Evolutionary conservation across 1,140 invertebrate species (phyloP).

Genomic region (Solen grandis): DNA sequence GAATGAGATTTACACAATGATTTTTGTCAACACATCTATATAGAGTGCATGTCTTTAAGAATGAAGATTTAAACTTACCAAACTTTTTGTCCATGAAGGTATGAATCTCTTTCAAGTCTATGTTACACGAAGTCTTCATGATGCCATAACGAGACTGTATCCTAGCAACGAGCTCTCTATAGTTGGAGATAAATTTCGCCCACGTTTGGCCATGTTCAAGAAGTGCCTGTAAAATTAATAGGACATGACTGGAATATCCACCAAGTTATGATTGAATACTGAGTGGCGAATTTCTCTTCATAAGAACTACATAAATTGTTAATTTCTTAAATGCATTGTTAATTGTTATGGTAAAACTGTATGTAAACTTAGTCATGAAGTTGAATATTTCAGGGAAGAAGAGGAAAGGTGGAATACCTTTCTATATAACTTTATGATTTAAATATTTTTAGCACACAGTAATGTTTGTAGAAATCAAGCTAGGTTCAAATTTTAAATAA

Average conservation of each 20-base stretch:
- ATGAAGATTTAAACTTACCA: constrained; percentile 65
- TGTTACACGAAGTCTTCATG: constrained; percentile 48
- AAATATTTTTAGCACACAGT: too few relatives aligned
- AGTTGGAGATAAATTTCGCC: constrained; percentile 64
- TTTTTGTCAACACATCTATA: not conserved
- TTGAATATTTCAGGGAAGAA: too few relatives aligned
- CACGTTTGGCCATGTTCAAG: constrained; percentile 66
- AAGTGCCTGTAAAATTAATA: constrained; percentile 56
- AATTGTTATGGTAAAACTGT: not conserved
- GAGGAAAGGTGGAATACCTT: too few relatives aligned
- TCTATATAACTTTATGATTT: too few relatives aligned
- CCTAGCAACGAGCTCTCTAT: constrained; percentile 64
- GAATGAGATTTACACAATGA: too few relatives aligned
- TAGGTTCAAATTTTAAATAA: too few relatives aligned
- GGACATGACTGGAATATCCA: too few relatives aligned
- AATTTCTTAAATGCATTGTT: too few relatives aligned
- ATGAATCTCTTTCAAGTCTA: constrained; percentile 62
- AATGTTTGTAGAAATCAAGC: too few relatives aligned
- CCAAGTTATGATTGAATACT: too few relatives aligned
- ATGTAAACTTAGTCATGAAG: not conserved
- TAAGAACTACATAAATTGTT: too few relatives aligned
- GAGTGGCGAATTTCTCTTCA: too few relatives aligned
- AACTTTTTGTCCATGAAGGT: constrained; percentile 66
- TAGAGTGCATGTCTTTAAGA: not conserved
- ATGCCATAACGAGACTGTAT: constrained; percentile 64